phyloP scores from a whole-genome alignment of 64 coral and sea anemone genomes.

The Actinia equina region DNA sequence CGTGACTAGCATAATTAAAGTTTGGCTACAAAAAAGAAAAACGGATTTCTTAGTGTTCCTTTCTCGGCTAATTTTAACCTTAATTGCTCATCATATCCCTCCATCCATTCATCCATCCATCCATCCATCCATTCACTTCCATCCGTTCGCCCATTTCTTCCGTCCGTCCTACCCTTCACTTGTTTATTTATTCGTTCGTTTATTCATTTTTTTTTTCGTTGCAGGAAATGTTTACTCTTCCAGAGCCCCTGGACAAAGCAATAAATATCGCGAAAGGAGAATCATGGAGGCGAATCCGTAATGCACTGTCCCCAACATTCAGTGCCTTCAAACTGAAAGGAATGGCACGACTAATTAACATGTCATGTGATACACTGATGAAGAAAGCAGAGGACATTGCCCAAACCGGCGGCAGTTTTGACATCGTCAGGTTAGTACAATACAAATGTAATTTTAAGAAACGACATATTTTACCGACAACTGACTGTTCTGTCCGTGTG shows the following conservation, averaged over 20 bases:
- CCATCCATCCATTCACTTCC: too few relatives aligned
- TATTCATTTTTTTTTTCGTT: not conserved
- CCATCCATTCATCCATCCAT: too few relatives aligned
- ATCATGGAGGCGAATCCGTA: slow-evolving; percentile 51
- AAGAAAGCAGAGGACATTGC: slow-evolving; percentile 39
- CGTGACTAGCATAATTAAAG: too few relatives aligned
- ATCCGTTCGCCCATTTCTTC: too few relatives aligned
- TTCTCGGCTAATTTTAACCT: too few relatives aligned
- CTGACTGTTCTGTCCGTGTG: too few relatives aligned
- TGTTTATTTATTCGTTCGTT: not conserved
- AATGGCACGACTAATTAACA: slow-evolving; percentile 53
- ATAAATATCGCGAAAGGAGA: slow-evolving; percentile 27
- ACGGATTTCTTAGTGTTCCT: too few relatives aligned
- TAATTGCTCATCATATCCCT: too few relatives aligned
- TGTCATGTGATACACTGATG: slow-evolving; percentile 49
- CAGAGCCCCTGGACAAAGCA: slow-evolving; percentile 27
- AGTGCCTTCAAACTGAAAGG: slow-evolving; percentile 49
- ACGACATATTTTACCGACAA: too few relatives aligned
- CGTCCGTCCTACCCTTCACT: too few relatives aligned
- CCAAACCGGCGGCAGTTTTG: slow-evolving; percentile 19
- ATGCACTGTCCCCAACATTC: slow-evolving; percentile 46
- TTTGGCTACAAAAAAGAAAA: too few relatives aligned
- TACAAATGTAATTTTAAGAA: not conserved
- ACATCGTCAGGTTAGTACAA: slow-evolving; percentile 39
- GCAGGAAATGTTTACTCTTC: slow-evolving; percentile 12